Conservation (phyloP, 2,113 vertebrate genomes). For the Felis catus region F.catus_Fca126_mat1.0 CM031412.1:48867501-48868000, state of each 20-base stretch:
- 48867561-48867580: not conserved
- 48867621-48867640: not conserved
- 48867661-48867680: not conserved
- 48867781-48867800: not conserved
- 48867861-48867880: not conserved
- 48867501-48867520: not conserved
- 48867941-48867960: not conserved
- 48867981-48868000: not conserved
- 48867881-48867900: not conserved
- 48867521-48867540: not conserved
- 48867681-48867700: not conserved
- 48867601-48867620: not conserved
- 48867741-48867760: not conserved
- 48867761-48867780: not conserved
- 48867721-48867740: not conserved
- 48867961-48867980: not conserved
- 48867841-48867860: not conserved
- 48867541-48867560: not conserved
- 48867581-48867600: not conserved
- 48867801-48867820: fast-evolving
- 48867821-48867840: fast-evolving
- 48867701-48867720: not conserved
- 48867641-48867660: not conserved
- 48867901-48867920: not conserved
- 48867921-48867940: not conserved